Evolutionary conservation across 2,888 invertebrate species (phyloP).

Genomic region (Torymus texanus): DNA sequence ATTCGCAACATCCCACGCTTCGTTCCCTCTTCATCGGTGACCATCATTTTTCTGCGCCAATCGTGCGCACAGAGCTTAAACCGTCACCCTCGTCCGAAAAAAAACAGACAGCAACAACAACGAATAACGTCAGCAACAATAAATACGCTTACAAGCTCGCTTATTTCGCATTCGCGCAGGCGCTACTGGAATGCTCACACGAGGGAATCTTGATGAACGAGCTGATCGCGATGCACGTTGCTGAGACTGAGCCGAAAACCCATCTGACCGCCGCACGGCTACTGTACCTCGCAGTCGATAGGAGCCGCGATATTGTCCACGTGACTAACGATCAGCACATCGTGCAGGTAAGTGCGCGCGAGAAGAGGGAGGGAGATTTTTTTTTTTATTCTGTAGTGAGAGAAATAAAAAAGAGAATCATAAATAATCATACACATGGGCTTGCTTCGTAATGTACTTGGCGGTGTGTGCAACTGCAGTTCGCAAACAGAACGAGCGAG

Average conservation of each 20-base stretch:
- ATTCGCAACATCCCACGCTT: too few relatives aligned
- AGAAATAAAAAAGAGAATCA: not conserved
- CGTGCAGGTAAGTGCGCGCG: constrained; percentile 80
- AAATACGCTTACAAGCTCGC: not conserved
- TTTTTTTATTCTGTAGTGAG: too few relatives aligned
- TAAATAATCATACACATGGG: constrained; percentile 21
- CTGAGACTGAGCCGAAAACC: constrained; percentile 85
- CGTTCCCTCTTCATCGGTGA: too few relatives aligned
- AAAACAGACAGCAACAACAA: too few relatives aligned
- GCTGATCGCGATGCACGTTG: constrained; percentile 86
- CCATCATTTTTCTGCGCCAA: too few relatives aligned
- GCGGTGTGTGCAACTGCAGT: constrained; percentile 76
- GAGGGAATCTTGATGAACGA: constrained; percentile 79
- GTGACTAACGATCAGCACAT: constrained; percentile 90
- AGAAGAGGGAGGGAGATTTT: not conserved
- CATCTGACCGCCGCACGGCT: constrained; percentile 88
- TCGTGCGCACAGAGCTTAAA: too few relatives aligned
- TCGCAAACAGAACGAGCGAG: constrained; percentile 91
- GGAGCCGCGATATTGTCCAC: constrained; percentile 90
- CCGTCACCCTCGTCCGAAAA: too few relatives aligned
- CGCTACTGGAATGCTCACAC: constrained; percentile 77
- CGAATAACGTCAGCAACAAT: too few relatives aligned
- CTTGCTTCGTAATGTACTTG: not conserved
- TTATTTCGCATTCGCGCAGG: constrained; percentile 67
- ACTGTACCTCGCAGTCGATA: constrained; percentile 90